phyloP scores from a whole-genome alignment of 2,888 invertebrate genomes.

The Megalurothrips usitatus region DNA sequence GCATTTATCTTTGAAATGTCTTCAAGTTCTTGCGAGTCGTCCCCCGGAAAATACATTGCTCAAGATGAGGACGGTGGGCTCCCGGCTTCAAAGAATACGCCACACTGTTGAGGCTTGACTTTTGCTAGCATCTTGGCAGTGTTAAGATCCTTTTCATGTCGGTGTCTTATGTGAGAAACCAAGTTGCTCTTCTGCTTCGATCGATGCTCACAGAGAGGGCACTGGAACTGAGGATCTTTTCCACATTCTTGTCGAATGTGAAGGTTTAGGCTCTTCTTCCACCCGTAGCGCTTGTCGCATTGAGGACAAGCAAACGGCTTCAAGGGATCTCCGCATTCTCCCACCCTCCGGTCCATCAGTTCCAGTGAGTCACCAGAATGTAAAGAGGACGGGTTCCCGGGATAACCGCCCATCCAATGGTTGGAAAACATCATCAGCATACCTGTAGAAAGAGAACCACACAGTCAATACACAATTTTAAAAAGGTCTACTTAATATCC shows the following conservation, averaged over 20 bases:
- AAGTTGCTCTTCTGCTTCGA: background rate
- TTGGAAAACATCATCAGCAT: background rate
- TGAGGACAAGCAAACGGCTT: conserved; percentile 54
- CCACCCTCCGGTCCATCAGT: background rate
- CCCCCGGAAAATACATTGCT: background rate
- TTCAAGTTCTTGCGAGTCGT: no score
- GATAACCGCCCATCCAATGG: background rate
- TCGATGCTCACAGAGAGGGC: background rate
- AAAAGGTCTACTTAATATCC: background rate
- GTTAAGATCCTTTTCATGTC: background rate
- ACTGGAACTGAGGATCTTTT: background rate
- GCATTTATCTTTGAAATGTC: no score
- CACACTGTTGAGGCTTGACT: background rate
- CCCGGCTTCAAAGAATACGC: background rate
- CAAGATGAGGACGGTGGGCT: background rate
- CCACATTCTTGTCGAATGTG: background rate
- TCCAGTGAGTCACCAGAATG: background rate
- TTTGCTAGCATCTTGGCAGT: background rate
- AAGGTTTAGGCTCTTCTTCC: background rate
- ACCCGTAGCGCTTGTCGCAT: conserved; percentile 53
- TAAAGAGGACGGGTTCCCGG: no score
- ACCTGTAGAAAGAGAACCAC: background rate
- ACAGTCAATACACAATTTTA: background rate
- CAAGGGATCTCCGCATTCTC: conserved; percentile 15
- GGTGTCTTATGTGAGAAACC: background rate